Base-by-base conservation (phyloP, 2,797 vertebrate genomes). In the Champsocephalus gunnari region DNA sequence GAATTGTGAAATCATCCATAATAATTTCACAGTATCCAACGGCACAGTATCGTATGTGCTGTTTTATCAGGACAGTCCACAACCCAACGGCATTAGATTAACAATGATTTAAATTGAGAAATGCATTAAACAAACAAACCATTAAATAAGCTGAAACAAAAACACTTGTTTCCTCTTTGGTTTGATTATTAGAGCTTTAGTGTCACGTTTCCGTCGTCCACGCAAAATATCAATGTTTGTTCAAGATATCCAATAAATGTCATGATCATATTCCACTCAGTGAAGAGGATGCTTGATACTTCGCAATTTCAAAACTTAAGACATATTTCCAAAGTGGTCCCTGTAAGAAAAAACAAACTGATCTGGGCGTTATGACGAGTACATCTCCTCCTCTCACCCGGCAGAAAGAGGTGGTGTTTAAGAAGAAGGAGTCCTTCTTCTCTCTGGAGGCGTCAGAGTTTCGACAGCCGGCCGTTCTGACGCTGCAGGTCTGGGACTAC, bases 401-500 rank as follows among this genome's bases (percentile, higher is more conserved):
- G 24, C 32, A 94, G 94, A 96, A 97, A 85, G 96, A 99, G 89
- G 95, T 99, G 78, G 96, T 94, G 60, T 94, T 94, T 79, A 95
- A 95, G 86, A 96, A 95, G 86, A 95, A 96, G 87, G 96, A 98
- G 48, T 97, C 96, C 12, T 82, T 97, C 83, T 99, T 99, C 60
- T 95, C 97, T 6, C 17, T 98, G 86, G 97, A 99, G 50, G 96
- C 96, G 84, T 94, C 96, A 0, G 96, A 98, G 84, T 98, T 97
- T 84, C 91, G 94, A 28, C 97, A 98, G 82, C 97, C 96, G 0
- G 96, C 96, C 0, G 93, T 96, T 79, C 93, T 99, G 55, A 91
- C 95, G 4, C 93, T 99, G 71, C 98, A 99, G 90, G 95, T 98
- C 79, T 99, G 98, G 98, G 98, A 99, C 84, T 98, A 98, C 0